Percentiles rank a stretch among this genome's conserved stretches.
Evolutionary conservation across 2,888 invertebrate genomes (phyloP).

Genomic region (Drosophila macrothrix): DNA sequence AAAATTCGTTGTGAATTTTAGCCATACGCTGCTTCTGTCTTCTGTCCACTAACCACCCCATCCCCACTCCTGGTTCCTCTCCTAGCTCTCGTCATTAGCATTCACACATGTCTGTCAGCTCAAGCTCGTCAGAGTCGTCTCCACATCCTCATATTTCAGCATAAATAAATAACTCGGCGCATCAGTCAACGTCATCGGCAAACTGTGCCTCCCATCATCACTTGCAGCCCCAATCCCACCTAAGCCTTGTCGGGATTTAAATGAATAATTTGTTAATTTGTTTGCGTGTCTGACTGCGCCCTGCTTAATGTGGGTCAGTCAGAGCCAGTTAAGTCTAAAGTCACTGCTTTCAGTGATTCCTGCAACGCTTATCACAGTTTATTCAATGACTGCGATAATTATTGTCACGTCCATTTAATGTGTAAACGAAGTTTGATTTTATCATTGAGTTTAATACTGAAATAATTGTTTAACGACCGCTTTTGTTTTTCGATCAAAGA

Average conservation of each 20-base stretch:
- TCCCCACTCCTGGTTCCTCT: background rate
- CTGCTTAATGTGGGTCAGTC: conserved; percentile 45
- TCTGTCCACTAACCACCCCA: background rate
- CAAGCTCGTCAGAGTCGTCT: conserved; percentile 8
- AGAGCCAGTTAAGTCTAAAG: conserved; percentile 29
- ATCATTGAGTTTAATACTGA: background rate
- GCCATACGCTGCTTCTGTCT: conserved; percentile 5
- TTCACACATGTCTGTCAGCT: conserved; percentile 43
- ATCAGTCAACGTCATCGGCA: conserved; percentile 71
- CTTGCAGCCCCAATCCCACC: background rate
- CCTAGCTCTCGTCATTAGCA: conserved; percentile 33
- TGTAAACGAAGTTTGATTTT: background rate
- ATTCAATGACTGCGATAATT: conserved; percentile 12
- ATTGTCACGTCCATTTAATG: background rate
- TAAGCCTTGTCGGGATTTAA: conserved; percentile 53
- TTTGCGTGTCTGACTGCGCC: conserved; percentile 25
- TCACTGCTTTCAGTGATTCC: conserved; percentile 10
- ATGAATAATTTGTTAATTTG: conserved; percentile 70
- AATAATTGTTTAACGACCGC: background rate
- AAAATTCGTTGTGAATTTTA: conserved; percentile 30
- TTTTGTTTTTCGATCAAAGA: background rate
- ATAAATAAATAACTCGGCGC: conserved; percentile 59
- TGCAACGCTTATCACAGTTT: background rate
- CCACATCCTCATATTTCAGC: conserved; percentile 37
- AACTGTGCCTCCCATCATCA: conserved; percentile 14